Evolutionary conservation across 2,888 invertebrate species (phyloP).

Genomic region (Ferrisia virgata): DNA sequence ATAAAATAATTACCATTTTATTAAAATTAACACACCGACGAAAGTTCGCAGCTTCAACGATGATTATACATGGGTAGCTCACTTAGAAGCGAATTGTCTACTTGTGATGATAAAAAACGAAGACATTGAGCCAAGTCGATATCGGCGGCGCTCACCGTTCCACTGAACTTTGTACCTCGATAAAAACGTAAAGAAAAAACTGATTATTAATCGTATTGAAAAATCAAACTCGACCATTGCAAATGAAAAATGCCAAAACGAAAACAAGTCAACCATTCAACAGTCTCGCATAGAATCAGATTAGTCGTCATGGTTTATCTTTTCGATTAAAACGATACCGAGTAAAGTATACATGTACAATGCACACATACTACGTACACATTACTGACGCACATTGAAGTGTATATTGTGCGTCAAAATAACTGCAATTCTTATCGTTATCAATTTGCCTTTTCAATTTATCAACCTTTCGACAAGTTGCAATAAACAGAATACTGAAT

Average conservation of each 20-base stretch:
- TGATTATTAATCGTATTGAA: neutral
- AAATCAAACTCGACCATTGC: neutral
- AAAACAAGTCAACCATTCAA: no score
- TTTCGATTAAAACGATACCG: no score
- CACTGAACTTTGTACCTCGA: constrained; percentile 26
- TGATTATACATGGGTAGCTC: neutral
- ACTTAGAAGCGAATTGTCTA: neutral
- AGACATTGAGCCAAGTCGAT: neutral
- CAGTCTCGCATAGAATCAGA: no score
- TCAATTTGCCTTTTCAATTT: no score
- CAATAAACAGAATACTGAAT: no score
- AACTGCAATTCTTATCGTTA: no score
- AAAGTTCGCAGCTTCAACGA: neutral
- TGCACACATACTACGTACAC: no score
- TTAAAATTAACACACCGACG: neutral
- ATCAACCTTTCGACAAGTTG: no score
- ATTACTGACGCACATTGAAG: no score
- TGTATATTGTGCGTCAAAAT: no score
- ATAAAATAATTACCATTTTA: neutral
- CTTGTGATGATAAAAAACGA: neutral
- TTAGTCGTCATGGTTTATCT: no score
- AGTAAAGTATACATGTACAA: no score
- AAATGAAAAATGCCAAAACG: neutral
- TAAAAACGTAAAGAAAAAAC: neutral
- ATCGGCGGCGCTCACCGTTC: neutral